Percentiles rank a stretch among this genome's conserved stretches.
phyloP scores from a whole-genome alignment of 92 coral and sea anemone genomes.

The Scolanthus callimorphus region DNA sequence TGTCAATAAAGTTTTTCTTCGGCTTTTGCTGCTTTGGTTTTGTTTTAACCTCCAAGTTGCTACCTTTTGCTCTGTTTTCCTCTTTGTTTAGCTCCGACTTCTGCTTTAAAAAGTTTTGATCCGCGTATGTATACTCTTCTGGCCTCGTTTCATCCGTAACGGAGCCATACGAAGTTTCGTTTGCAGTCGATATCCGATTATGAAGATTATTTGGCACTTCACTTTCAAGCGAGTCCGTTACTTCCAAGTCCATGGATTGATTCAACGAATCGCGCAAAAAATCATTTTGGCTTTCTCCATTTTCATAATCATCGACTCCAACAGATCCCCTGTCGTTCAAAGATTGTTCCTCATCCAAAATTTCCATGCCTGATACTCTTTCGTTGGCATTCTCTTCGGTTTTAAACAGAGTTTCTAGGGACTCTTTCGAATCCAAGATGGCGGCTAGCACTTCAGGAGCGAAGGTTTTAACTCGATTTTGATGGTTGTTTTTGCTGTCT shows the following conservation, averaged over 20 bases:
- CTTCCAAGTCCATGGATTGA: slow-evolving; percentile 45
- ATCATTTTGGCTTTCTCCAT: not conserved
- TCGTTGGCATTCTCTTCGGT: not conserved
- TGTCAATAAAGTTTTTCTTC: slow-evolving; percentile 41
- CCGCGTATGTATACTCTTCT: no score
- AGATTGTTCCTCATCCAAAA: slow-evolving; percentile 1
- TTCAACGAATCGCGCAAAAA: slow-evolving; percentile 19
- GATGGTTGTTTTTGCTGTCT: not conserved
- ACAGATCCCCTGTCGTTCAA: not conserved
- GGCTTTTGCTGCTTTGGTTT: slow-evolving; percentile 10
- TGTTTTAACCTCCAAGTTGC: not conserved
- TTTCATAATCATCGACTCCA: slow-evolving; percentile 6
- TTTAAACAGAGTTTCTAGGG: not conserved
- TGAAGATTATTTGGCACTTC: no score
- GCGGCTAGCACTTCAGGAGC: slow-evolving; percentile 66
- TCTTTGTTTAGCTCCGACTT: not conserved
- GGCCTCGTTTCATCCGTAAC: no score
- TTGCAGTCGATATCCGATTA: not conserved
- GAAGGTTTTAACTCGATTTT: slow-evolving; percentile 25
- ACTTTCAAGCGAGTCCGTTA: not conserved
- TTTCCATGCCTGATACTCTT: no score
- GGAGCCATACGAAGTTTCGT: no score
- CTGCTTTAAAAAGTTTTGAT: not conserved
- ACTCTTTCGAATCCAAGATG: slow-evolving; percentile 44
- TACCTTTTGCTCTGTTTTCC: not conserved